Evolutionary conservation across 2,888 invertebrate genomes (phyloP).

Genomic region (Hemaris fuciformis): DNA sequence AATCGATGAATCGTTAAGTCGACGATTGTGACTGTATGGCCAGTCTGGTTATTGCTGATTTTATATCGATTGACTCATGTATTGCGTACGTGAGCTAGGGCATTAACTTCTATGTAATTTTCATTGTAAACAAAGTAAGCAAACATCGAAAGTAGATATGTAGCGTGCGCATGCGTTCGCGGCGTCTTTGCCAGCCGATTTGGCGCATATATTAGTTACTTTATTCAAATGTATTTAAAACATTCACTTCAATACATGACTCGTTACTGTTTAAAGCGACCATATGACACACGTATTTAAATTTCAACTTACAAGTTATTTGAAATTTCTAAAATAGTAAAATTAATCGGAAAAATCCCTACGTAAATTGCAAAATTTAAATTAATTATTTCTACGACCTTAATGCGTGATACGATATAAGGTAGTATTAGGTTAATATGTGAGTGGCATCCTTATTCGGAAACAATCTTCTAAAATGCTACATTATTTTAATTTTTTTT

Average conservation of each 20-base stretch:
- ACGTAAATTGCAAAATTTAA: no score
- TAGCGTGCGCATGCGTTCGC: not conserved
- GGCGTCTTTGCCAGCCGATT: not conserved
- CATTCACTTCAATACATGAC: not conserved
- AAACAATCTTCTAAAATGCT: no score
- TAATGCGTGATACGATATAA: no score
- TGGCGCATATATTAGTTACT: constrained; percentile 1
- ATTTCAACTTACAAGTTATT: not conserved
- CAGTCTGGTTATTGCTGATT: constrained; percentile 56
- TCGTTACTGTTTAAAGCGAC: not conserved
- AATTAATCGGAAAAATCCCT: no score
- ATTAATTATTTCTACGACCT: no score
- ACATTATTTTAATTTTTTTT: no score
- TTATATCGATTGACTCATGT: constrained; percentile 74
- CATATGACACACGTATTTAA: not conserved
- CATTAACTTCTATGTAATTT: constrained; percentile 71
- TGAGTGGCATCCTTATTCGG: no score
- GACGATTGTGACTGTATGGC: constrained; percentile 58
- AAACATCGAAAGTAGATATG: constrained; percentile 29
- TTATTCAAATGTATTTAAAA: constrained; percentile 8
- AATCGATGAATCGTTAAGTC: constrained; percentile 71
- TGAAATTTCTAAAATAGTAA: not conserved
- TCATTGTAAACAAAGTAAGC: constrained; percentile 64
- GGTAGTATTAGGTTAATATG: no score
- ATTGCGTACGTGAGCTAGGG: constrained; percentile 63